These are phyloP conservation scores for Phyllostomus discolor DNA, from an alignment of 2,113 vertebrate species.

Conservation along the genomic window DNA sequence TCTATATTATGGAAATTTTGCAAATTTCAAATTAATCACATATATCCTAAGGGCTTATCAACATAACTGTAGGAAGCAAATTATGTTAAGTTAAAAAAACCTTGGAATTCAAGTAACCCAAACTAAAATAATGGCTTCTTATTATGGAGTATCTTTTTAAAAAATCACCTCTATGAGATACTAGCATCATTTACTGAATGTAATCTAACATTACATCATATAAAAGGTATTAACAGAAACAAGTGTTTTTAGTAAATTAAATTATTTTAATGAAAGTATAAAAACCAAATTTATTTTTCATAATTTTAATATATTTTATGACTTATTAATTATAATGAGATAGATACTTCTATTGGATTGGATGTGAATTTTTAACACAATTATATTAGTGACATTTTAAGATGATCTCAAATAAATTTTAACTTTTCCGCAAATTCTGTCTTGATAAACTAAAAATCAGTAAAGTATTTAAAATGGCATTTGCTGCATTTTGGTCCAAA, in stretches of 20 bases:
- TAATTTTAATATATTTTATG: background rate
- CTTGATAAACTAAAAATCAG: background rate
- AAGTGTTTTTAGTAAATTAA: background rate
- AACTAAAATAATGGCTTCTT: background rate
- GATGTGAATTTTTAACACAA: background rate
- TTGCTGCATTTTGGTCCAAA: background rate
- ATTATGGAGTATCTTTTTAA: background rate
- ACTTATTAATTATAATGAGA: background rate
- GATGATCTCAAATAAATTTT: background rate
- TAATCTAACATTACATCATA: background rate
- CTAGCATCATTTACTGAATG: background rate
- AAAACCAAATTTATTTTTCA: background rate
- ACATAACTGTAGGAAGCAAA: background rate
- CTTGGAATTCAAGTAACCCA: background rate
- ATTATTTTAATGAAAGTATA: background rate
- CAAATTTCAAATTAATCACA: background rate
- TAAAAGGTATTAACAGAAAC: background rate
- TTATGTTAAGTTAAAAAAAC: background rate
- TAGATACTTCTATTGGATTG: background rate
- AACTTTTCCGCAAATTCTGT: background rate
- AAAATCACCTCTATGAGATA: background rate
- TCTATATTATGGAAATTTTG: background rate
- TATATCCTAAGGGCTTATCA: background rate
- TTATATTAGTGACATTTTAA: background rate
- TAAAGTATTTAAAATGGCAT: background rate